A percentile compares a stretch with the other conserved stretches of the same genome.
Evolutionary conservation across 2,888 invertebrate species (phyloP).

Genomic region (Parnassius mnemosyne): DNA sequence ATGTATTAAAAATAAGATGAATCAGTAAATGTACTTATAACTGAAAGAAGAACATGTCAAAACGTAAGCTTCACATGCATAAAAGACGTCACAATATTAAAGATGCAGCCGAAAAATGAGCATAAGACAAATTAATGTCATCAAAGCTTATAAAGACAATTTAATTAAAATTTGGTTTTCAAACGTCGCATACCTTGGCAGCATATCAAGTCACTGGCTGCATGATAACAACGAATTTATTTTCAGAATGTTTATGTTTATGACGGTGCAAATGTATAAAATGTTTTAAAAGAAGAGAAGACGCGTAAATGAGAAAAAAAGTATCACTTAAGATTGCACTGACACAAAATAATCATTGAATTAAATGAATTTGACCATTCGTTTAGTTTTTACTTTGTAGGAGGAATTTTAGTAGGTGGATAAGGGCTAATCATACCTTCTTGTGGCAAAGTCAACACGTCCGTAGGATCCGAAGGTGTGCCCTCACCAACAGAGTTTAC

Average conservation of each 20-base stretch:
- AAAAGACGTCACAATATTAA: conserved; percentile 13
- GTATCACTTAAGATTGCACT: no score
- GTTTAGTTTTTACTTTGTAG: no score
- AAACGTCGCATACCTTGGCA: conserved; percentile 75
- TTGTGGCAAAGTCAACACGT: conserved; percentile 94
- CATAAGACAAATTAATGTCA: conserved; percentile 3
- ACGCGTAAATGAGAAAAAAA: neutral
- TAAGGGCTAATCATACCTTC: conserved; percentile 84
- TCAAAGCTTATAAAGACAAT: conserved; percentile 17
- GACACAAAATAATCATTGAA: no score
- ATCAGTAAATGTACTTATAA: neutral
- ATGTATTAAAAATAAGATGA: conserved; percentile 10
- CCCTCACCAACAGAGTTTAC: conserved; percentile 98
- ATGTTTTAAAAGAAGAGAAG: neutral
- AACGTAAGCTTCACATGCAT: conserved; percentile 21
- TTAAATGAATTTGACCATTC: no score
- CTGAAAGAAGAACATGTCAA: conserved; percentile 13
- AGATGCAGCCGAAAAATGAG: conserved; percentile 14
- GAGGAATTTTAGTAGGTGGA: no score
- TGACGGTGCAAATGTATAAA: neutral
- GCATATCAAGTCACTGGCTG: conserved; percentile 79
- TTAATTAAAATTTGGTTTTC: conserved; percentile 2
- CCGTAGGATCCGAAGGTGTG: conserved; percentile 93
- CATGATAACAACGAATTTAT: conserved; percentile 69
- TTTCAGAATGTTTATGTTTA: conserved; percentile 24